A percentile compares a stretch with the other conserved stretches of the same genome.
Conservation (phyloP, 2,888 invertebrate species). For the Opisthograptis luteolata region DNA sequence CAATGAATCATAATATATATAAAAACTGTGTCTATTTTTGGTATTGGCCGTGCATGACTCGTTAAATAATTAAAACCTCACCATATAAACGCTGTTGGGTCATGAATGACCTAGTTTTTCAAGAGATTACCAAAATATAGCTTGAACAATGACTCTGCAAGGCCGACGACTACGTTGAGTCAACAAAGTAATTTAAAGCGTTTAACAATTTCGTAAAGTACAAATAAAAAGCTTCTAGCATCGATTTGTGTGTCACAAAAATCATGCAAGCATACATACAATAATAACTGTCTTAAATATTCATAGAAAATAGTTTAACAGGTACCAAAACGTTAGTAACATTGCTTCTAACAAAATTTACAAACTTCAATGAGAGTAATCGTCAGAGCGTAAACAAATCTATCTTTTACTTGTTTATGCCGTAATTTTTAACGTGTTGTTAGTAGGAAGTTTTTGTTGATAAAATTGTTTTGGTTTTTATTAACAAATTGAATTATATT, state of each 20-base stretch:
- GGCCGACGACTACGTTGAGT: background rate
- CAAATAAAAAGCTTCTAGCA: too few species aligned
- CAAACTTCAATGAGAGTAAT: too few species aligned
- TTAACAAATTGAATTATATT: constrained; percentile 4
- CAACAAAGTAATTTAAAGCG: background rate
- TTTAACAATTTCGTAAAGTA: background rate
- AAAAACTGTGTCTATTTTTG: constrained; percentile 6
- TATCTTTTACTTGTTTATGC: too few species aligned
- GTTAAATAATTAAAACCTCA: constrained; percentile 5
- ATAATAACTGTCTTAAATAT: too few species aligned
- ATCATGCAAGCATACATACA: too few species aligned
- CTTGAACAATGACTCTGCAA: background rate
- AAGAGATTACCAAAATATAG: constrained; percentile 10
- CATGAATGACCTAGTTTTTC: constrained; percentile 7
- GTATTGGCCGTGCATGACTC: constrained; percentile 2
- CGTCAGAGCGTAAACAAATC: too few species aligned
- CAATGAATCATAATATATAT: constrained; percentile 5
- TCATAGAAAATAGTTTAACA: too few species aligned
- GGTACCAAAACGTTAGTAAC: too few species aligned
- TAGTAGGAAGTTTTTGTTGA: constrained; percentile 1
- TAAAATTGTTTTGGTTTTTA: constrained; percentile 2
- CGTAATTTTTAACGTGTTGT: too few species aligned
- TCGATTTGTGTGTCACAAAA: too few species aligned
- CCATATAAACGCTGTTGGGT: constrained; percentile 3
- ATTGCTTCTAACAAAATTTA: too few species aligned